Conservation (phyloP, 2,888 invertebrate species). For the Drosophila recens region DNA sequence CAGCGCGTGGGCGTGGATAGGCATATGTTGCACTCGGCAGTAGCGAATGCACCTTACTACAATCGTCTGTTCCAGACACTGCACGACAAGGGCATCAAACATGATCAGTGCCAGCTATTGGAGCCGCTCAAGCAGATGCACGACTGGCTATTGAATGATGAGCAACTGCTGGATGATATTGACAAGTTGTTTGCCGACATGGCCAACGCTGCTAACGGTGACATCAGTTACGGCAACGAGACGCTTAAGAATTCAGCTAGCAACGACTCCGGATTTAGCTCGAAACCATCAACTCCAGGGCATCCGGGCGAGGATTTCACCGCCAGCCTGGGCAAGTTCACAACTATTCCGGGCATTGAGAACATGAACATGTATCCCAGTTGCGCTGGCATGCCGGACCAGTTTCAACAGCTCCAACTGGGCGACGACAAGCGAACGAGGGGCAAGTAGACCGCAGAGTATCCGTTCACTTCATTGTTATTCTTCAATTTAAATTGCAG, state of each 20-base stretch:
- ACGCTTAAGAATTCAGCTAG: constrained; percentile 79
- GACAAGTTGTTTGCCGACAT: constrained; percentile 86
- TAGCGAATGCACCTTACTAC: constrained; percentile 87
- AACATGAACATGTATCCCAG: constrained; percentile 84
- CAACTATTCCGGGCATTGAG: constrained; percentile 82
- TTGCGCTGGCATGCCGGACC: constrained; percentile 61
- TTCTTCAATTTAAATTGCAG: constrained; percentile 23
- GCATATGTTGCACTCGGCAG: constrained; percentile 87
- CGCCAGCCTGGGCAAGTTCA: constrained; percentile 75
- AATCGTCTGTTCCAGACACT: constrained; percentile 87
- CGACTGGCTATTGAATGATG: constrained; percentile 86
- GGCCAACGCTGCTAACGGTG: constrained; percentile 62
- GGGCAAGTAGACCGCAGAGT: constrained; percentile 23
- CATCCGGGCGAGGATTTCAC: constrained; percentile 67
- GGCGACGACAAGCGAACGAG: constrained; percentile 21
- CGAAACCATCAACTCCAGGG: constrained; percentile 83
- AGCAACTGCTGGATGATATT: constrained; percentile 87
- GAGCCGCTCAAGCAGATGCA: constrained; percentile 87
- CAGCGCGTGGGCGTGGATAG: constrained; percentile 87
- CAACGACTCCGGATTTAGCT: constrained; percentile 84
- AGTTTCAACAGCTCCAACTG: constrained; percentile 71
- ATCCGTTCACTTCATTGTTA: too few relatives aligned
- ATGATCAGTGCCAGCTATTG: constrained; percentile 86
- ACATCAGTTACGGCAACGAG: constrained; percentile 65
- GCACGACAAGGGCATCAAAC: constrained; percentile 86